These are phyloP conservation scores for Equus quagga DNA, from an alignment of 2,113 vertebrate species.

Conservation along the genomic window DNA sequence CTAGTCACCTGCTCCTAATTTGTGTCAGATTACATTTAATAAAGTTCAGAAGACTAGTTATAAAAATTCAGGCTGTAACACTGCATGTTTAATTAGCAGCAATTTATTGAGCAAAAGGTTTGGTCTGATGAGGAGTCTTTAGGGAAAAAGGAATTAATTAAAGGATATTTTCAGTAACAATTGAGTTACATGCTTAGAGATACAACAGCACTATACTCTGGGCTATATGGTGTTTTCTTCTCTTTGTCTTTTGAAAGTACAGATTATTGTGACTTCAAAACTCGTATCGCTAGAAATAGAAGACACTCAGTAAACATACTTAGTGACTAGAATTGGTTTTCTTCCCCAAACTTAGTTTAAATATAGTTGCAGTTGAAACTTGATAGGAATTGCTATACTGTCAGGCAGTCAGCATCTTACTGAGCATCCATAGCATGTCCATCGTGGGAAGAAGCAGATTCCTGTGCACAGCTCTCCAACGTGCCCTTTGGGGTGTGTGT, in stretches of 20 bases:
- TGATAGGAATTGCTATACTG: accelerated
- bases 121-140: constrained; percentile 43
- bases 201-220: background rate
- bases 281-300: background rate
- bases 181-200: background rate
- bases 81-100: constrained; percentile 63
- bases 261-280: background rate
- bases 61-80: constrained; percentile 25
- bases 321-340: background rate
- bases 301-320: background rate
- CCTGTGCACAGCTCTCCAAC: background rate
- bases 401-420: background rate
- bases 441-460: background rate
- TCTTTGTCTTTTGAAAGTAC: background rate
- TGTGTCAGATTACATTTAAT: constrained; percentile 59
- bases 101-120: constrained; percentile 59
- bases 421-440: accelerated
- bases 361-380: background rate
- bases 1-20: constrained; percentile 40
- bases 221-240: background rate
- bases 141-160: constrained; percentile 46
- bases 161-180: constrained; percentile 31
- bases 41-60: constrained; percentile 57
- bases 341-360: background rate
- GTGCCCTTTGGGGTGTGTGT: background rate